Evolutionary conservation across 2,888 invertebrate genomes (phyloP).

Genomic region (Sphaerophoria rueppellii): DNA sequence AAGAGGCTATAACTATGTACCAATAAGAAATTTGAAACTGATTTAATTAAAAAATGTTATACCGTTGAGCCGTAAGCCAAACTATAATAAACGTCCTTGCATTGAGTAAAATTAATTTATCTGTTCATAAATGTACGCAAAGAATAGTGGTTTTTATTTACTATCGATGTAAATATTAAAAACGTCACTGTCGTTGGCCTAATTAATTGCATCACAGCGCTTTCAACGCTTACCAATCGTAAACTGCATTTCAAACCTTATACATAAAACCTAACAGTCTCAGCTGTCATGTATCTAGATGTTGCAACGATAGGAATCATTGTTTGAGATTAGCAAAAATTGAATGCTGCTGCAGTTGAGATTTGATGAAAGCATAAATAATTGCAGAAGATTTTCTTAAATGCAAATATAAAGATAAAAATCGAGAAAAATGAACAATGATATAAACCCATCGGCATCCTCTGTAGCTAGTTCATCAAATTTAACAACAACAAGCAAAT

Average conservation of each 20-base stretch:
- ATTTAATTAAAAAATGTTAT: constrained; percentile 38
- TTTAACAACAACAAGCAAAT: constrained; percentile 46
- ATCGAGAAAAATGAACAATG: constrained; percentile 70
- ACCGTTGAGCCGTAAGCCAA: constrained; percentile 15
- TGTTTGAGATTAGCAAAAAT: neutral
- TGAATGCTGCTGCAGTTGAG: neutral
- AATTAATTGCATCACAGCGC: constrained; percentile 67
- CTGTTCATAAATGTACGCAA: neutral
- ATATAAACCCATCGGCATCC: constrained; percentile 63
- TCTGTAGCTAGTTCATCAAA: constrained; percentile 65
- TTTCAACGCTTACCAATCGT: neutral
- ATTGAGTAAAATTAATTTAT: constrained; percentile 45
- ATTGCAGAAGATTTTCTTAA: constrained; percentile 31
- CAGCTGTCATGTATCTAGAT: neutral
- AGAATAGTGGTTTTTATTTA: neutral
- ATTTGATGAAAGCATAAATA: neutral
- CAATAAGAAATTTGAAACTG: constrained; percentile 50
- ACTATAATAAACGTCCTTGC: constrained; percentile 14
- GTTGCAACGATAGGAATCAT: neutral
- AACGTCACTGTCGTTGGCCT: neutral
- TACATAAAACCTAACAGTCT: neutral
- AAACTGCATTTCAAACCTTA: too few relatives aligned
- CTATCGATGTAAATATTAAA: neutral
- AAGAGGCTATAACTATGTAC: constrained; percentile 25
- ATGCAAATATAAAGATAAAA: constrained; percentile 60